phyloP scores from a whole-genome alignment of 2,888 invertebrate species.

The Sipunculus nudus region DNA sequence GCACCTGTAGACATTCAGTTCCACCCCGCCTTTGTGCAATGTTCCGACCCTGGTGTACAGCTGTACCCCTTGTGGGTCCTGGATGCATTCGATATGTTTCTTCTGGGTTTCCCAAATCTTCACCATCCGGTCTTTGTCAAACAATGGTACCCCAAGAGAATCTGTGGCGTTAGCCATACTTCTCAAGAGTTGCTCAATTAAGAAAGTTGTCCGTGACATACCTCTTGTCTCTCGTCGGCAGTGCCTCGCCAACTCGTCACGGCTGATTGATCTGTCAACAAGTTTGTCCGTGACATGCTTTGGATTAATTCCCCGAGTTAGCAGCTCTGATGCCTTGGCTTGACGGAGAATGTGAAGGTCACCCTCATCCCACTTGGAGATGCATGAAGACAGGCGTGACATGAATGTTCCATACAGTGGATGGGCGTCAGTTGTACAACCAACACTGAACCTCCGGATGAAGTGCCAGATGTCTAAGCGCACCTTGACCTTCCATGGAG shows the following conservation, averaged over 20 bases:
- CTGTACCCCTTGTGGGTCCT: slow-evolving; percentile 28
- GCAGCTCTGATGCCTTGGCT: slow-evolving; percentile 41
- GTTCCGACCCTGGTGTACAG: slow-evolving; percentile 37
- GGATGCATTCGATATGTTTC: slow-evolving; percentile 35
- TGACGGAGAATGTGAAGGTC: slow-evolving; percentile 32
- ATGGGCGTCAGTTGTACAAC: slow-evolving; percentile 35
- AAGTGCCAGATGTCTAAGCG: slow-evolving; percentile 45
- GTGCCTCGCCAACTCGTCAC: slow-evolving; percentile 34
- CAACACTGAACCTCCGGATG: slow-evolving; percentile 35
- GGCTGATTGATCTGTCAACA: slow-evolving; percentile 22
- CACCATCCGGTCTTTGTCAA: slow-evolving; percentile 24
- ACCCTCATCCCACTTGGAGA: slow-evolving; percentile 38
- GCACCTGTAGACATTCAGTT: slow-evolving; percentile 40
- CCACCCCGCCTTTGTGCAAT: slow-evolving; percentile 34
- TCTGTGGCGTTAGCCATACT: slow-evolving; percentile 31
- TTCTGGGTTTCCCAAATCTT: slow-evolving; percentile 35
- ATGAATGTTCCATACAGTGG: slow-evolving; percentile 41
- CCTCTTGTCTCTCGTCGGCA: slow-evolving; percentile 38
- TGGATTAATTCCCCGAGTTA: slow-evolving; percentile 16
- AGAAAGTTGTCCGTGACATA: slow-evolving; percentile 13
- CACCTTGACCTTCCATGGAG: slow-evolving; percentile 9
- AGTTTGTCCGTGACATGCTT: too few species aligned
- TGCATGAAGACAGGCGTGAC: slow-evolving; percentile 28
- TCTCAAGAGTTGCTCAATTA: slow-evolving; percentile 28
- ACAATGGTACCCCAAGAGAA: slow-evolving; percentile 33